Evolutionary conservation across 2,113 vertebrate genomes (phyloP).

Genomic region (Scolopax mira): DNA sequence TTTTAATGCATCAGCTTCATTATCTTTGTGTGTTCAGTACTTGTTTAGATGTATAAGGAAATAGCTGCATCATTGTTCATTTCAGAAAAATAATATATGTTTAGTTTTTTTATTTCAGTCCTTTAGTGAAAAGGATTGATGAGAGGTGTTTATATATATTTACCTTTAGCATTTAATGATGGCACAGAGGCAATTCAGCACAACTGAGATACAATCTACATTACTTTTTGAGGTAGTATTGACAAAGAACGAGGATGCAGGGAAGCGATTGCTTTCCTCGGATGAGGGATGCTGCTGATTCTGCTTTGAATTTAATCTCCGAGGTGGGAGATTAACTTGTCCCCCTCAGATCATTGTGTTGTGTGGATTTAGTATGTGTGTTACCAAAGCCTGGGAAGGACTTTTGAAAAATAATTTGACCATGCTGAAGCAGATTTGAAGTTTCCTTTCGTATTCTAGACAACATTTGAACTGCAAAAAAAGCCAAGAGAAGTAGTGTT

Average conservation of each 20-base stretch:
- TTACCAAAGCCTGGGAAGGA: background rate
- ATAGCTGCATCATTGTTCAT: background rate
- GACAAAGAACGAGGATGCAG: background rate
- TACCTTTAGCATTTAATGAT: background rate
- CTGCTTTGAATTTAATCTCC: slow-evolving; percentile 2
- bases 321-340: background rate
- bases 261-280: background rate
- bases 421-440: background rate
- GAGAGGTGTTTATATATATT: background rate
- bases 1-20: background rate
- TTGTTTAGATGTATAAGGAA: background rate
- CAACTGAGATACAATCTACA: background rate
- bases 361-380: background rate
- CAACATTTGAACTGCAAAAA: background rate
- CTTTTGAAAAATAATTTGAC: background rate
- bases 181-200: background rate
- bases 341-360: background rate
- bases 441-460: background rate
- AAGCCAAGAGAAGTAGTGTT: background rate
- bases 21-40: background rate
- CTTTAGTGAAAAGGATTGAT: background rate
- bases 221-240: background rate
- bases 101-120: background rate
- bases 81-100: background rate
- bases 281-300: slow-evolving; percentile 29